Base-by-base conservation (phyloP, 2,797 vertebrate species). In the Bovichtus variegatus region DNA sequence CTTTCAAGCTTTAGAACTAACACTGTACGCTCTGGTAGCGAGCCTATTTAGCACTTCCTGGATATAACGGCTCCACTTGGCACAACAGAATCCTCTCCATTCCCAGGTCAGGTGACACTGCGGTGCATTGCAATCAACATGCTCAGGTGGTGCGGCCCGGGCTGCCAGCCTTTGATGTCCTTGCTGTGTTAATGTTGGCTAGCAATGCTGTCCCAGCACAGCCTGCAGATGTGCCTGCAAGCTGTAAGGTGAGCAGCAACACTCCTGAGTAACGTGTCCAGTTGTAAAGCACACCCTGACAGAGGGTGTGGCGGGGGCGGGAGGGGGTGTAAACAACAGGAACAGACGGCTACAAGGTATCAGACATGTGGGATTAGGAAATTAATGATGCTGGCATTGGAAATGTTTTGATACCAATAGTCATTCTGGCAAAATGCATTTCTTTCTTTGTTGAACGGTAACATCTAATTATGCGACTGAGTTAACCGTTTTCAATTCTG, bases 161-260 rank as follows among this genome's bases (percentile, higher is more conserved):
- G 76, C 76, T 79, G 86, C 75, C 74, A 60, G 74, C 61, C 84
- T 94, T 94, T 93, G 89, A 93, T 93, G 88, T 92, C 86, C 72
- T 75, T 29, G 72, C 78, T 66, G 81, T 86, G 92, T 93, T 93
- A 91, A 78, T 90, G 71, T 93, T 92, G 85, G 83, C 81, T 47
- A 65, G 84, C 83, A 38, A 67, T 34, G 68, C 71, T 60, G 84
- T 86, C 74, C 80, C 88, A 90, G 70, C 72, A 62, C 83, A 82
- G 86, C 87, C 87, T 63, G 86, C 91, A 94, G 90, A 94, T 94
- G 91, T 91, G 91, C 81, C 85, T 84, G 80, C 76, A 86, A 92
- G 90, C 88, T 83, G 88, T 81, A 93, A 91, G 89, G 85, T 91
- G 88, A 95, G 86, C 70, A 54, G 82, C 69, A 76, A 63, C 75